phyloP scores from a whole-genome alignment of 2,113 vertebrate species.

The Urocynchramus pylzowi region DNA sequence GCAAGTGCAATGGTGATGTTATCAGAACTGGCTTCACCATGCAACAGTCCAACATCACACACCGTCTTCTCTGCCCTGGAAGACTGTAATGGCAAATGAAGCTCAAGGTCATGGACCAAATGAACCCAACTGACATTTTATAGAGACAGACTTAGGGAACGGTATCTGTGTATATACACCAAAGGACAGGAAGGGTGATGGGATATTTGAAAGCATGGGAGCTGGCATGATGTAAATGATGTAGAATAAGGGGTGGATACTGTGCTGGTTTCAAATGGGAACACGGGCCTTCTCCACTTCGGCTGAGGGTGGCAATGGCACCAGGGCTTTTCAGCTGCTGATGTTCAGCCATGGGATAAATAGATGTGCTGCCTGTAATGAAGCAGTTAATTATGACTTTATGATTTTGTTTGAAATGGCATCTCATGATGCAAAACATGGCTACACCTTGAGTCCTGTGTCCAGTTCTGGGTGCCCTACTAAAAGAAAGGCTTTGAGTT shows the following conservation, averaged over 20 bases:
- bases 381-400: neutral
- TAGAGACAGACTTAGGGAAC: neutral
- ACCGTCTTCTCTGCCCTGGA: neutral
- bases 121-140: neutral
- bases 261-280: neutral
- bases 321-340: neutral
- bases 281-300: fast-evolving
- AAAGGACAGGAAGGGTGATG: neutral
- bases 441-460: neutral
- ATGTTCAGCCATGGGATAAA: neutral
- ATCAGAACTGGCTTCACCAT: neutral
- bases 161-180: too few species aligned
- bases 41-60: neutral
- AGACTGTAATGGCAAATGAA: neutral
- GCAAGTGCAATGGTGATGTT: neutral
- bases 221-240: neutral
- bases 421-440: neutral
- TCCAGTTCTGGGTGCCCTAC: neutral
- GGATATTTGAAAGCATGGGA: neutral
- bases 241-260: neutral
- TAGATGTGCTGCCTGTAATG: neutral
- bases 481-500: neutral
- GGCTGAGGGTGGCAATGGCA: neutral
- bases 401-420: neutral
- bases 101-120: neutral